A percentile compares a stretch with the other conserved stretches of the same genome.
Conservation (phyloP, 1,140 invertebrate species). For the Luehdorfia chinensis region DNA sequence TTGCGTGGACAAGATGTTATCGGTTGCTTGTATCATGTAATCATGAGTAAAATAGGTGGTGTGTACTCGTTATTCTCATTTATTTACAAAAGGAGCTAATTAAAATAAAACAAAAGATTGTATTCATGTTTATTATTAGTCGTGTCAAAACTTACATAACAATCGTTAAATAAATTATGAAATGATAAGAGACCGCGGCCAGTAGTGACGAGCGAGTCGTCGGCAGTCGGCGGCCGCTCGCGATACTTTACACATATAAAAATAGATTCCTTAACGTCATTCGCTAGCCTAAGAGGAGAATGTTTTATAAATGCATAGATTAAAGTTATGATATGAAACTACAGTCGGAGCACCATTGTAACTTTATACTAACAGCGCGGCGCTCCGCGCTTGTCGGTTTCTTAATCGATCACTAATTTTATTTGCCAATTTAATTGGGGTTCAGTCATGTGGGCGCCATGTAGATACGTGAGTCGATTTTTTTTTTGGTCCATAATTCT, state of each 20-base stretch:
- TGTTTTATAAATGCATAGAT: slow-evolving; percentile 56
- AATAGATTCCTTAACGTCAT: slow-evolving; percentile 56
- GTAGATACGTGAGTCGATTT: not conserved
- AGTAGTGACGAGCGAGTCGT: slow-evolving; percentile 21
- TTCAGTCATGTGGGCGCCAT: not conserved
- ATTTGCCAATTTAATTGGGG: too few relatives aligned
- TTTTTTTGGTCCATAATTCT: not conserved
- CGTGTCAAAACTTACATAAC: slow-evolving; percentile 57
- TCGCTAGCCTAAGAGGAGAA: slow-evolving; percentile 55
- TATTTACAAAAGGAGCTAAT: too few relatives aligned
- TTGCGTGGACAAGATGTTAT: too few relatives aligned
- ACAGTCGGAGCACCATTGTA: slow-evolving; percentile 65
- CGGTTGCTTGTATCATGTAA: too few relatives aligned
- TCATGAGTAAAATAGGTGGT: too few relatives aligned
- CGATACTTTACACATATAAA: slow-evolving; percentile 52
- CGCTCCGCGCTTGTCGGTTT: not conserved
- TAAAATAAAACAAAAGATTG: slow-evolving; percentile 10
- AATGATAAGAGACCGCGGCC: slow-evolving; percentile 28
- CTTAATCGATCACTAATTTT: not conserved
- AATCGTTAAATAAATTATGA: slow-evolving; percentile 49
- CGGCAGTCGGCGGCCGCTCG: slow-evolving; percentile 19
- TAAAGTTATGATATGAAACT: slow-evolving; percentile 68
- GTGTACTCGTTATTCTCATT: too few relatives aligned
- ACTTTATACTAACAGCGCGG: slow-evolving; percentile 27
- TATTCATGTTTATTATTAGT: slow-evolving; percentile 43